Evolutionary conservation across 1,140 invertebrate genomes (phyloP), one percentile per base, ranked within the genome.

Genomic region (Drosophila arawakana): DNA sequence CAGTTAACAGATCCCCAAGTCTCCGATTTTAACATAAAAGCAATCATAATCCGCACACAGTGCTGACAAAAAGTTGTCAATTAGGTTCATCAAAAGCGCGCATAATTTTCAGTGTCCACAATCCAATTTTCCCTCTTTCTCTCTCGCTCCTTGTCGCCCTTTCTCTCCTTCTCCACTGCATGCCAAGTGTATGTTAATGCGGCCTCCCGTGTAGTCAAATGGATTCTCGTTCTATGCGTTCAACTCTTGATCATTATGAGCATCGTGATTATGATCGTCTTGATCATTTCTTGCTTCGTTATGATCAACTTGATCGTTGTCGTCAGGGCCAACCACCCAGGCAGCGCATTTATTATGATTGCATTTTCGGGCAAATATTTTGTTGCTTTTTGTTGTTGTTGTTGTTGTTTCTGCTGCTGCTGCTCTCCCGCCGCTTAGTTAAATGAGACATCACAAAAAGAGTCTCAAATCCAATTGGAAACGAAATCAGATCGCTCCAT

Each of bases 21-120:
- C 54, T 30, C 2, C 15, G 6, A 30, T 13, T 72, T 88, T 88
- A 83, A 73, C 83, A 89, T 88, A 88, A 88, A 88, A 74, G 76
- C 83, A 88, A 88, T 88, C 83, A 88, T 88, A 88, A 88, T 88
- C 77, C 83, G 73, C 84, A 83, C 80, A 86, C 76, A 88, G 70
- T 81, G 73, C 84, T 88, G 83, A 88, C 83, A 88, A 88, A 88
- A 88, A 88, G 76, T 88, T 88, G 83, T 88, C 83, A 88, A 88
- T 88, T 88, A 88, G 75, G 83, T 83, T 77, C 73, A 88, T 88
- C 83, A 83, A 77, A 73, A 58, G 59, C 49, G 66, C 43, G 73
- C 73, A 80, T 76, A 76, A 76, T 58, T 66, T 55, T 34, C 34
- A 50, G 30, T 25, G 21, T 30, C 52, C 30, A 46, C 58, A 37